Evolutionary conservation across 1,140 invertebrate genomes (phyloP).

Genomic region (Aculops lycopersici): DNA sequence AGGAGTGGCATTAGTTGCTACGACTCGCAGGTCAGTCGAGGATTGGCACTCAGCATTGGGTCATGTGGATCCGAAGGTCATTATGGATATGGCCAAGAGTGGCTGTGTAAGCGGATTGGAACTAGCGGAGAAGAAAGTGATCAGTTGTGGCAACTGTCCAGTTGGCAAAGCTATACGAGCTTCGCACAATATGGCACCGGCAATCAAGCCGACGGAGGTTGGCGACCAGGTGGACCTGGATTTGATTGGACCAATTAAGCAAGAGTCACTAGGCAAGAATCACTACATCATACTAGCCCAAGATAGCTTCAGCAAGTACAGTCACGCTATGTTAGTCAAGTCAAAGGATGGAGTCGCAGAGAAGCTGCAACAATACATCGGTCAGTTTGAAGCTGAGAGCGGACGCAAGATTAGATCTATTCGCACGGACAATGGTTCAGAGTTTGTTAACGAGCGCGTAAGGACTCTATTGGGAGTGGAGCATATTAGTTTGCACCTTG

Average conservation of each 20-base stretch:
- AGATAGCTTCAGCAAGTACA: slow-evolving; percentile 3
- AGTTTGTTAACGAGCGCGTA: slow-evolving; percentile 7
- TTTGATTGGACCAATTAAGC: slow-evolving; percentile 5
- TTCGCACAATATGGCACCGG: no score
- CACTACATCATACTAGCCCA: slow-evolving; percentile 6
- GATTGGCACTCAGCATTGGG: no score
- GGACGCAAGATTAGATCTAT: slow-evolving; percentile 3
- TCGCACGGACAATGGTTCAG: slow-evolving; percentile 6
- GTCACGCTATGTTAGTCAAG: slow-evolving; percentile 5
- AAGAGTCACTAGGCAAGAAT: slow-evolving; percentile 1
- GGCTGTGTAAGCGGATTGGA: no score
- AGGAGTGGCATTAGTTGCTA: no score
- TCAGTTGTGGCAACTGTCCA: no score
- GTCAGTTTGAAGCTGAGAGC: slow-evolving; percentile 1
- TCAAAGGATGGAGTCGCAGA: slow-evolving; percentile 2
- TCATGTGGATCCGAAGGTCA: no score
- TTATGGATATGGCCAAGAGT: no score
- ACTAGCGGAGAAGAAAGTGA: no score
- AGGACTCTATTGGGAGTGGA: no score
- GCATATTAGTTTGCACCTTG: slow-evolving; percentile 15
- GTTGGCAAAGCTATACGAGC: no score
- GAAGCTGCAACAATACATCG: background rate
- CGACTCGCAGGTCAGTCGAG: no score
- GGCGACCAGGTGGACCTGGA: background rate
- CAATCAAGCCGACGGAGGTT: no score